Conservation (phyloP, 2,113 vertebrate genomes). For the Microtus oregoni region DNA sequence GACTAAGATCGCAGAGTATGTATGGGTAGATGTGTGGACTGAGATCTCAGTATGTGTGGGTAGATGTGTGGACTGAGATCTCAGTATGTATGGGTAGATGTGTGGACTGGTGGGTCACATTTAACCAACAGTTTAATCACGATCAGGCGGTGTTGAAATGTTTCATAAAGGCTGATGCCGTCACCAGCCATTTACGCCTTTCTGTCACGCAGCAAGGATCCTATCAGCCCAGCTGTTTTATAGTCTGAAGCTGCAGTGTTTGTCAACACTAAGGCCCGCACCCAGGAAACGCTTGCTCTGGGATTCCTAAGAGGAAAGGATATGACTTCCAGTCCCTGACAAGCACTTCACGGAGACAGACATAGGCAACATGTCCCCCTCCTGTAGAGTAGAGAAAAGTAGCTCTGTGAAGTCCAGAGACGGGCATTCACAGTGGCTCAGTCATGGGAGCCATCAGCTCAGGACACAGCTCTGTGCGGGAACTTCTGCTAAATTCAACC, state of each 20-base stretch:
- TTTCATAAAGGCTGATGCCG: background rate
- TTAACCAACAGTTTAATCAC: background rate
- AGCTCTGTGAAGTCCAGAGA: background rate
- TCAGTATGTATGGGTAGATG: background rate
- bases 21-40: background rate
- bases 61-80: background rate
- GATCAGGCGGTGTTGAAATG: background rate
- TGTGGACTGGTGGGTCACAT: conserved; percentile 1
- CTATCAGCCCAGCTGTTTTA: background rate
- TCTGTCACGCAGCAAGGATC: background rate
- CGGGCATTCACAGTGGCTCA: background rate
- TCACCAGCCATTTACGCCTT: background rate
- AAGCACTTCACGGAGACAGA: background rate
- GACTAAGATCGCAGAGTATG: background rate
- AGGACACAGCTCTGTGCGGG: background rate
- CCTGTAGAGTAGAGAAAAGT: conserved; percentile 32
- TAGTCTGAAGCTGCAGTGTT: background rate
- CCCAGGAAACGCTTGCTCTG: background rate
- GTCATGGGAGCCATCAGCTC: conserved; percentile 24
- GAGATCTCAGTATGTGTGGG: background rate
- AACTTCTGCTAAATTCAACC: background rate
- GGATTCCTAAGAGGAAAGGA: conserved; percentile 6
- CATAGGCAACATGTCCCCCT: background rate
- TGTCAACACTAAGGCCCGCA: background rate
- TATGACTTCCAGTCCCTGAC: background rate